Conservation (phyloP, 2,888 invertebrate species). For the Caenorhabditis angaria region DNA sequence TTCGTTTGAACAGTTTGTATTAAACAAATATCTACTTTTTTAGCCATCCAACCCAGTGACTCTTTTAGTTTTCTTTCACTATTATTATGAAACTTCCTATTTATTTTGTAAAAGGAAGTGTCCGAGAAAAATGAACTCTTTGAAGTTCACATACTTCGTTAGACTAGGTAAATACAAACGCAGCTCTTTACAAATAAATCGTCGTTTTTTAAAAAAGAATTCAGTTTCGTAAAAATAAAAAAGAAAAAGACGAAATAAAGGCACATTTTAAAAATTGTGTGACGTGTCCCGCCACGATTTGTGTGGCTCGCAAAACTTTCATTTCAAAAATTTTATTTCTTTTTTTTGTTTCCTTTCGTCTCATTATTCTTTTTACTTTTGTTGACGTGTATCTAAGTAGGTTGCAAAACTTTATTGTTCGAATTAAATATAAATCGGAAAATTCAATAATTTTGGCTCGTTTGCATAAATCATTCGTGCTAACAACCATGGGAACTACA, state of each 20-base stretch:
- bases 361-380: background rate
- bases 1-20: background rate
- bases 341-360: background rate
- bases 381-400: no score
- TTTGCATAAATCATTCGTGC: constrained; percentile 1
- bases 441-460: no score
- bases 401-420: no score
- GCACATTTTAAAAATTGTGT: background rate
- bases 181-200: background rate
- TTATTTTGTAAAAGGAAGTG: background rate
- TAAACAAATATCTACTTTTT: background rate
- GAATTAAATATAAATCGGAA: no score
- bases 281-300: background rate
- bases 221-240: no score
- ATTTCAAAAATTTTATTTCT: background rate
- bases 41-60: background rate
- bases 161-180: background rate
- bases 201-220: no score
- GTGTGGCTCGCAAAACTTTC: background rate
- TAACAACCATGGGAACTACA: background rate
- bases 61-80: background rate
- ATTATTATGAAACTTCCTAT: no score
- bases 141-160: background rate
- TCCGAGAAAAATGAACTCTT: background rate
- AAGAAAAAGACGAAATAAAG: no score